phyloP scores from a whole-genome alignment of 2,113 vertebrate species.

The Cyprinodon brontotheroides region DNA sequence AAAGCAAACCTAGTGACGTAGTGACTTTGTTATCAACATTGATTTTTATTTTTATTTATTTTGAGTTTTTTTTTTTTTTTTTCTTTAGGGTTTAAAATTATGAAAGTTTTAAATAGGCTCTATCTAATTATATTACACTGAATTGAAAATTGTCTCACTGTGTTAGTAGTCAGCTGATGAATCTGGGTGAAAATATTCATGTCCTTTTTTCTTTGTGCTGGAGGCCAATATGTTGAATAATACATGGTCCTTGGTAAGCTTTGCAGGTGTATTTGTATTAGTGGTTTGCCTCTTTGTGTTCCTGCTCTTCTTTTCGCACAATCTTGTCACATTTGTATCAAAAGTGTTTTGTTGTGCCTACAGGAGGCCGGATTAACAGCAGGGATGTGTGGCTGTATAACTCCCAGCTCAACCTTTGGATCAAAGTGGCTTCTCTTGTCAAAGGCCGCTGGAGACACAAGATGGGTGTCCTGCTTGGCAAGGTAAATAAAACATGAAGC shows the following conservation, averaged over 20 bases:
- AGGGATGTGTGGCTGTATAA: constrained; percentile 99
- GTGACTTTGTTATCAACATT: background rate
- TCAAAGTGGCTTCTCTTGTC: constrained; percentile 96
- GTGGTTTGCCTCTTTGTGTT: background rate
- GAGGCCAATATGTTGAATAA: background rate
- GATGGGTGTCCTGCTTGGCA: constrained; percentile 96
- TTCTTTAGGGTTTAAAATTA: background rate
- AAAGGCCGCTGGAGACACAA: constrained; percentile 99
- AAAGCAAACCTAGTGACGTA: constrained; percentile 26
- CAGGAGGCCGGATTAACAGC: constrained; percentile 97
- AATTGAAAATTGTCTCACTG: background rate
- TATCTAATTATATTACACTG: background rate
- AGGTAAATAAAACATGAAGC: constrained; percentile 80
- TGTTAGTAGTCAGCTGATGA: background rate
- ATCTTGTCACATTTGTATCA: background rate
- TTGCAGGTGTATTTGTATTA: background rate
- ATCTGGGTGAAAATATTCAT: background rate
- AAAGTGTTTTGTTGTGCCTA: constrained; percentile 17
- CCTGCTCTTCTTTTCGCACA: background rate
- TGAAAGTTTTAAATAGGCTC: background rate
- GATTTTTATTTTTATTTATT: background rate
- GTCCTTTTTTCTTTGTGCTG: background rate
- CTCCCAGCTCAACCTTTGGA: constrained; percentile 98
- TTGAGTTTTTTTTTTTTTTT: background rate
- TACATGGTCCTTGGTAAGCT: background rate